Evolutionary conservation across 1,140 invertebrate species (phyloP).

Genomic region (Drosophila lowei): DNA sequence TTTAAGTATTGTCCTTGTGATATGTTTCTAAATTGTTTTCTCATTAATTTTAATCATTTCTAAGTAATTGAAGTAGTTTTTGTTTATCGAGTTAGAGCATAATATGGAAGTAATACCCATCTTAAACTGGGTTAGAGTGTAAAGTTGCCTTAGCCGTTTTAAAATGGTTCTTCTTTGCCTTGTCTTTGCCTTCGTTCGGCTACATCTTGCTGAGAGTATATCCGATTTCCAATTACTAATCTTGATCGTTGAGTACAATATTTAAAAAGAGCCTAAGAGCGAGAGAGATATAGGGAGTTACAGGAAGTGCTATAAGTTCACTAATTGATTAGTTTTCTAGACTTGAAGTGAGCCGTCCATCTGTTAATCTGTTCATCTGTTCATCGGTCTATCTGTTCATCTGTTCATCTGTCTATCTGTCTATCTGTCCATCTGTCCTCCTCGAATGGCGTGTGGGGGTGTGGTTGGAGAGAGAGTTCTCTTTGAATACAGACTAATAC

Average conservation of each 20-base stretch:
- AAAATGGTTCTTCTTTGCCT: slow-evolving; percentile 59
- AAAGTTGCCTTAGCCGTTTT: slow-evolving; percentile 66
- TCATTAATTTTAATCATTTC: slow-evolving; percentile 79
- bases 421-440: too few relatives aligned
- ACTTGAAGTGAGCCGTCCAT: slow-evolving; percentile 65
- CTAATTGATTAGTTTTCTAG: slow-evolving; percentile 77
- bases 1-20: slow-evolving; percentile 83
- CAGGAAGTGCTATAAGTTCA: slow-evolving; percentile 75
- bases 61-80: slow-evolving; percentile 82
- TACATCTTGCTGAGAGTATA: slow-evolving; percentile 42
- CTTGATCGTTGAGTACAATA: slow-evolving; percentile 49
- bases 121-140: slow-evolving; percentile 76
- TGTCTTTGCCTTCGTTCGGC: slow-evolving; percentile 27
- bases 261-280: slow-evolving; percentile 72
- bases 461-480: background rate
- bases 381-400: background rate
- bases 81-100: slow-evolving; percentile 77
- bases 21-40: slow-evolving; percentile 83
- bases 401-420: background rate
- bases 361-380: too few relatives aligned
- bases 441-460: background rate
- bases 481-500: slow-evolving; percentile 27
- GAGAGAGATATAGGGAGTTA: slow-evolving; percentile 60
- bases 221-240: slow-evolving; percentile 30
- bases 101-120: slow-evolving; percentile 78